Evolutionary conservation across 2,888 invertebrate species (phyloP), one percentile per base, ranked within the genome.

Genomic region (Papilio elwesi): DNA sequence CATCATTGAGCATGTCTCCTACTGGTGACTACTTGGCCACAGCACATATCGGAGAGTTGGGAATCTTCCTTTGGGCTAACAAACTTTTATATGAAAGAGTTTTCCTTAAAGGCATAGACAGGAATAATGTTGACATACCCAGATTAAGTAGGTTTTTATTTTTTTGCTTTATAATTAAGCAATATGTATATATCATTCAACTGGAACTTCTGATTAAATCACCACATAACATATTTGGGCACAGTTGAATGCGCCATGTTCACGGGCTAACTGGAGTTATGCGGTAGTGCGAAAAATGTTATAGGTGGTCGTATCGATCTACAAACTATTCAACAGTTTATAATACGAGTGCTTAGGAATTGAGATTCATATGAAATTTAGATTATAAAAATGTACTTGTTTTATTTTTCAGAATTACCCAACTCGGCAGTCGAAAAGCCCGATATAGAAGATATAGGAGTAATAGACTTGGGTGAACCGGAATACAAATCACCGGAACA

Each of bases 21-120:
- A 97, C 97, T 0, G 98, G 98, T 0, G 97, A 98, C 85, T 97
- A 96, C 83, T 90, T 99, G 74, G 98, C 97, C 0, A 98, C 99
- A 0, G 96, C 97, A 0, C 99, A 99, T 83, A 96, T 97, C 0
- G 97, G 97, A 75, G 96, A 97, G 82, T 90, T 98, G 26, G 99
- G 99, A 0, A 95, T 99, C 70, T 98, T 97, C 85, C 93, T 99
- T 51, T 99, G 99, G 99, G 96, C 97, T 0, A 99, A 99, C 89
- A 96, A 96, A 83, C 96, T 97, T 0, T 88, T 99, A 0, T 99
- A 97, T 87, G 95, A 96, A 68, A 96, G 96, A 83, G 94, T 98
- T 47, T 96, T 97, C 48, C 93, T 99, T 13, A 96, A 96, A 81
- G 96, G 97, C 0, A 94, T 98, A 38, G 90, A 94, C 70, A 90